Evolutionary conservation across 1,140 invertebrate species (phyloP).

Genomic region (Drosophila carrolli): DNA sequence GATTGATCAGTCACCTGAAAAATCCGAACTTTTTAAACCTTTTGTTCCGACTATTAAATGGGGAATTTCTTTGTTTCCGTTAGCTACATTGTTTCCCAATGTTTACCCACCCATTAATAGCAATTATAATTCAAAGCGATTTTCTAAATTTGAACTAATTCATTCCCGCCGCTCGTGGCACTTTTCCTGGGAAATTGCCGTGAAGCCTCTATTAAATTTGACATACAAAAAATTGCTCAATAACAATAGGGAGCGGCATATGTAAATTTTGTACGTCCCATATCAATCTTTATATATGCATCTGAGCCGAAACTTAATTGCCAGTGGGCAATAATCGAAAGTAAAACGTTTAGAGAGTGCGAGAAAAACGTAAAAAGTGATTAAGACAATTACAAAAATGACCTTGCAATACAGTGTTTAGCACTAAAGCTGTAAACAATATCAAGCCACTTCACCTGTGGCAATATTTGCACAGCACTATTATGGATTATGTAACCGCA

Average conservation of each 20-base stretch:
- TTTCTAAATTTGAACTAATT: constrained; percentile 38
- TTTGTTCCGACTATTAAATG: constrained; percentile 3
- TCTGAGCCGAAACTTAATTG: constrained; percentile 49
- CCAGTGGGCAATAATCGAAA: constrained; percentile 44
- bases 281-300: constrained; percentile 40
- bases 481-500: constrained; percentile 38
- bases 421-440: constrained; percentile 22
- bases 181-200: constrained; percentile 25
- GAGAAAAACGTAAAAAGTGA: constrained; percentile 26
- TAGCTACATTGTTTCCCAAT: not conserved
- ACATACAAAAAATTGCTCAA: constrained; percentile 18
- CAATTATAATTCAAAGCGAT: not conserved
- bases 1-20: constrained; percentile 19
- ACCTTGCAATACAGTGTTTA: constrained; percentile 42
- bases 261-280: constrained; percentile 15
- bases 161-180: constrained; percentile 12
- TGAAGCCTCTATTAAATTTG: constrained; percentile 27
- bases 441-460: constrained; percentile 32
- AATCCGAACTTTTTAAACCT: not conserved
- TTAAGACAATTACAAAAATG: constrained; percentile 49
- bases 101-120: constrained; percentile 5
- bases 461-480: constrained; percentile 32
- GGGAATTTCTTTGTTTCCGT: not conserved
- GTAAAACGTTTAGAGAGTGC: constrained; percentile 58
- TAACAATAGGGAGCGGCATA: constrained; percentile 23